Conservation (phyloP, 53 echinoderm and acorn worm species). For the Apostichopus leukothele region DNA sequence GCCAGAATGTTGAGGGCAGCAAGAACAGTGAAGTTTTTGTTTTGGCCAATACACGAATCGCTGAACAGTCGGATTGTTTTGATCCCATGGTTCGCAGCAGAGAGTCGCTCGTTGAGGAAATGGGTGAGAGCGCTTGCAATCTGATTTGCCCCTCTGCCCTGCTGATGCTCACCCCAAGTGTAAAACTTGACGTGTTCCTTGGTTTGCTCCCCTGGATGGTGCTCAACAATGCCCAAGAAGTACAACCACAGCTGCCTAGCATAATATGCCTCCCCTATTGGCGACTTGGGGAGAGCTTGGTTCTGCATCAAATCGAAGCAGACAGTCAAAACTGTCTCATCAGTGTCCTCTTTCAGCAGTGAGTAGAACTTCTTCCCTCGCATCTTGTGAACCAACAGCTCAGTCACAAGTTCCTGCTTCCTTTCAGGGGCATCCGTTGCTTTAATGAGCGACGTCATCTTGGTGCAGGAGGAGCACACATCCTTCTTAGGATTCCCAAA, state of each 20-base stretch:
- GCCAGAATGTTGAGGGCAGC: slow-evolving; percentile 39
- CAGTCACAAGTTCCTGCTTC: slow-evolving; percentile 21
- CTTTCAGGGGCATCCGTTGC: neutral
- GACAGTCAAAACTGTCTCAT: slow-evolving; percentile 41
- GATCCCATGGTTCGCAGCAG: no score
- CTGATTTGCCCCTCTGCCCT: slow-evolving; percentile 45
- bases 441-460: neutral
- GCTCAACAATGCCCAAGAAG: slow-evolving; percentile 47
- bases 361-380: slow-evolving; percentile 43
- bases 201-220: no score
- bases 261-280: slow-evolving; percentile 54
- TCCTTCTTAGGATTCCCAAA: slow-evolving; percentile 42
- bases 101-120: neutral
- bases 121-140: slow-evolving; percentile 49
- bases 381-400: slow-evolving; percentile 48
- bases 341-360: slow-evolving; percentile 29
- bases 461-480: slow-evolving; percentile 40
- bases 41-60: slow-evolving; percentile 53
- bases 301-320: slow-evolving; percentile 69
- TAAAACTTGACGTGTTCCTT: slow-evolving; percentile 54
- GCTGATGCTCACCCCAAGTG: slow-evolving; percentile 51
- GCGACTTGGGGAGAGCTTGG: slow-evolving; percentile 52
- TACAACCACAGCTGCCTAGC: slow-evolving; percentile 64
- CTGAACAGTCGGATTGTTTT: slow-evolving; percentile 44
- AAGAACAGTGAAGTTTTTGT: slow-evolving; percentile 55